These are phyloP conservation scores for Zaprionus davidi DNA, from an alignment of 1,140 invertebrate species.

Conservation along the genomic window DNA sequence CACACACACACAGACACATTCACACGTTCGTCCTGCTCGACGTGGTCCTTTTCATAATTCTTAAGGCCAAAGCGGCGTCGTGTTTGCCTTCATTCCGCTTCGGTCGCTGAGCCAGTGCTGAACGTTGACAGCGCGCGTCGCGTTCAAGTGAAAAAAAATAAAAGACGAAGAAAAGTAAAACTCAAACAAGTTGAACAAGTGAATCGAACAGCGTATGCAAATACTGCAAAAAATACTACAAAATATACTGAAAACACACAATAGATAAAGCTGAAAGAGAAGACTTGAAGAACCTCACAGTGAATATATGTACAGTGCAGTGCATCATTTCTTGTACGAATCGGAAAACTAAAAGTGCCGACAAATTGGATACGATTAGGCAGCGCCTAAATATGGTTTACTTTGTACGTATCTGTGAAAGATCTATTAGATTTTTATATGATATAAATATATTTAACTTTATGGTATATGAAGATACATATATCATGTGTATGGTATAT, in stretches of 20 bases:
- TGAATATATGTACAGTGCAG: constrained; percentile 23
- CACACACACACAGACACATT: neutral
- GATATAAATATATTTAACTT: neutral
- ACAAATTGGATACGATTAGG: constrained; percentile 73
- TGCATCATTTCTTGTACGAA: neutral
- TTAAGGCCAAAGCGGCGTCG: constrained; percentile 61
- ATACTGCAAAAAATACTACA: neutral
- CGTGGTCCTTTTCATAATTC: constrained; percentile 76
- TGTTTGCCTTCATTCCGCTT: constrained; percentile 79
- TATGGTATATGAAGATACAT: too few species aligned
- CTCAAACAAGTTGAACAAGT: constrained; percentile 42
- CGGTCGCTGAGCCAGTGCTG: constrained; percentile 77
- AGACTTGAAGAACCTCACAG: neutral
- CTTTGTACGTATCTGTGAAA: constrained; percentile 77
- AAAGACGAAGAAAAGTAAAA: neutral
- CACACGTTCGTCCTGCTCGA: constrained; percentile 19
- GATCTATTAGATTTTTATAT: neutral
- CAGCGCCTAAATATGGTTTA: constrained; percentile 83
- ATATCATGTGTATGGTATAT: too few species aligned
- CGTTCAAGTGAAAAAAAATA: constrained; percentile 11
- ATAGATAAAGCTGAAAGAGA: neutral
- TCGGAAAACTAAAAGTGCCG: constrained; percentile 34
- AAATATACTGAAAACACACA: neutral
- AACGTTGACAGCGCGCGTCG: constrained; percentile 55
- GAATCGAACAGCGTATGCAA: constrained; percentile 5